Percentiles rank a stretch among this genome's conserved stretches.
Conservation (phyloP, 2,888 invertebrate species). For the Iselma pallidipennis region DNA sequence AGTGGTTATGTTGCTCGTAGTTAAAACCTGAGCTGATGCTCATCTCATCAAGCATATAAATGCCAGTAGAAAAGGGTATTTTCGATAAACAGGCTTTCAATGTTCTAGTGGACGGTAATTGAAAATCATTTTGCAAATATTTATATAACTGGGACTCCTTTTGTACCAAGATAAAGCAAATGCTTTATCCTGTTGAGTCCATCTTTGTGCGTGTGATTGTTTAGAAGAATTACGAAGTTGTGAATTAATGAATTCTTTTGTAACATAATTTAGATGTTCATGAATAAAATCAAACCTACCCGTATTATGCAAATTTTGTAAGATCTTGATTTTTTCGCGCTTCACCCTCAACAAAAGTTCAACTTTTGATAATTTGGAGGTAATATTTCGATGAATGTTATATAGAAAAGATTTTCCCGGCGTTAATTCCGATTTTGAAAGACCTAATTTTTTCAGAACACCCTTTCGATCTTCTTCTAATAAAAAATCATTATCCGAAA, state of each 20-base stretch:
- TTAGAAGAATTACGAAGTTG: background rate
- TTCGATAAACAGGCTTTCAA: background rate
- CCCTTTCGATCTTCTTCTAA: no score
- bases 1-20: background rate
- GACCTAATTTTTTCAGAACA: no score
- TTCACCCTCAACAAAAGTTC: no score
- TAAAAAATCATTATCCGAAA: no score
- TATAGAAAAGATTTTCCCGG: no score
- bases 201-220: background rate
- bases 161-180: conserved; percentile 24
- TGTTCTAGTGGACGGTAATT: background rate
- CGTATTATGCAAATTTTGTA: no score
- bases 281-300: no score
- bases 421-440: no score
- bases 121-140: background rate
- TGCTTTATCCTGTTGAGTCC: conserved; percentile 11
- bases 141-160: conserved; percentile 15
- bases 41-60: background rate
- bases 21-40: background rate
- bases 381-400: no score
- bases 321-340: no score
- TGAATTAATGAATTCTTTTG: background rate
- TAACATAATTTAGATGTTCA: no score
- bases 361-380: no score
- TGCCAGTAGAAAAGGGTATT: background rate